Evolutionary conservation across 2,888 invertebrate species (phyloP).

Genomic region (Standfussiana lucernea): DNA sequence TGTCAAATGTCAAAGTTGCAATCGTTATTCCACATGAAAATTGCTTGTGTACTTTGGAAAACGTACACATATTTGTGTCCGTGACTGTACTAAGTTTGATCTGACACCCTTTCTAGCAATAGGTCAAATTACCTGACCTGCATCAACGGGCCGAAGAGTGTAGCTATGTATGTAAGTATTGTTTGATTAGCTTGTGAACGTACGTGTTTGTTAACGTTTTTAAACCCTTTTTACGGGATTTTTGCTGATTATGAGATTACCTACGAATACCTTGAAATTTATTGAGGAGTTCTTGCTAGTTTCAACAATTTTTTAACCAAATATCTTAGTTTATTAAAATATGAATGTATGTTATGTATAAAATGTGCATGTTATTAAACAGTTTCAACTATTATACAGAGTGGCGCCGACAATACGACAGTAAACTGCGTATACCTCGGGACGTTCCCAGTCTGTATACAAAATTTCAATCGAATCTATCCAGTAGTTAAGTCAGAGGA

Average conservation of each 20-base stretch:
- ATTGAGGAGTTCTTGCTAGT: too few relatives aligned
- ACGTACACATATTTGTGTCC: background rate
- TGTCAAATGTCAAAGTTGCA: background rate
- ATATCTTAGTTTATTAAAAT: too few relatives aligned
- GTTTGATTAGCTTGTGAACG: background rate
- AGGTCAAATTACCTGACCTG: conserved; percentile 43
- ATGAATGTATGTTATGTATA: too few relatives aligned
- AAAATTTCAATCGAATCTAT: too few relatives aligned
- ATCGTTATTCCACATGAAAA: background rate
- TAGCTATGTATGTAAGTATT: background rate
- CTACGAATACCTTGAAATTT: too few relatives aligned
- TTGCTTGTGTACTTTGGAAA: background rate
- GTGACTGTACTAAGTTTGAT: conserved; percentile 29
- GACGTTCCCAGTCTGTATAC: too few relatives aligned
- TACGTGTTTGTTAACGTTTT: background rate
- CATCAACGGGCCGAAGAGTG: background rate
- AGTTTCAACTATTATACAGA: too few relatives aligned
- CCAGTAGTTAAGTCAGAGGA: too few relatives aligned
- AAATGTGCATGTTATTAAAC: too few relatives aligned
- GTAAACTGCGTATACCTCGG: too few relatives aligned
- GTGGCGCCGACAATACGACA: too few relatives aligned
- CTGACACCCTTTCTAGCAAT: conserved; percentile 18
- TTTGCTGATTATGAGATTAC: background rate
- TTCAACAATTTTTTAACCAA: too few relatives aligned
- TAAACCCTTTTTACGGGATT: background rate